Conservation (phyloP, 2,888 invertebrate species). For the Acronicta alni region DNA sequence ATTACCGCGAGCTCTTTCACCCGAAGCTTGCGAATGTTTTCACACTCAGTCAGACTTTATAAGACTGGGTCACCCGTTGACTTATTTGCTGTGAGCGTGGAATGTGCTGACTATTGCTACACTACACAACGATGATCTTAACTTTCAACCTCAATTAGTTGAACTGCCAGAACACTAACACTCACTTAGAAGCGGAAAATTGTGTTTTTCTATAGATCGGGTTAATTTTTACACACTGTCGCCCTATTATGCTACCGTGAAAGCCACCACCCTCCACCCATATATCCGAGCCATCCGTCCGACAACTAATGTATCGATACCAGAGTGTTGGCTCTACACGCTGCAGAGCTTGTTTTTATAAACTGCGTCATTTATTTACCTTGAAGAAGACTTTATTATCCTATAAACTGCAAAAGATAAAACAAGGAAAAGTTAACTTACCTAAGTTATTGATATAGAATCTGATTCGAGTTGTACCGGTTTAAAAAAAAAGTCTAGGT, state of each 20-base stretch:
- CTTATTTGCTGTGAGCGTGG: conserved; percentile 34
- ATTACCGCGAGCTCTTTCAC: conserved; percentile 35
- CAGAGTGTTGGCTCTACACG: background rate
- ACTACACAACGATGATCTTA: conserved; percentile 38
- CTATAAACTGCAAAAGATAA: too few species aligned
- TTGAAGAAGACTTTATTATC: background rate
- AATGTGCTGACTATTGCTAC: conserved; percentile 47
- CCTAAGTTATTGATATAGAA: conserved; percentile 5
- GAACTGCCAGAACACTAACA: conserved; percentile 28
- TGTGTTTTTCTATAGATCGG: conserved; percentile 45
- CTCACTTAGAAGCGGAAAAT: conserved; percentile 47
- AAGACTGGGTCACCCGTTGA: conserved; percentile 35
- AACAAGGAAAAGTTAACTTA: too few species aligned
- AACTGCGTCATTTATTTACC: background rate
- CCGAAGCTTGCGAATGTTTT: conserved; percentile 40
- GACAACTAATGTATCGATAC: conserved; percentile 66
- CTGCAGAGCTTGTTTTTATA: background rate
- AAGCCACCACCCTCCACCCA: conserved; percentile 59
- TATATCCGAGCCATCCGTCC: conserved; percentile 59
- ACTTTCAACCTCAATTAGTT: conserved; percentile 56
- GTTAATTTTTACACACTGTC: conserved; percentile 57
- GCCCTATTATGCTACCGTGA: conserved; percentile 58
- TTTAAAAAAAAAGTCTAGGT: too few species aligned
- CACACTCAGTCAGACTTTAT: conserved; percentile 19
- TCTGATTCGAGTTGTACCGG: background rate